Base-by-base conservation (phyloP, 2,888 invertebrate species). In the Heteropelma amictum region DNA sequence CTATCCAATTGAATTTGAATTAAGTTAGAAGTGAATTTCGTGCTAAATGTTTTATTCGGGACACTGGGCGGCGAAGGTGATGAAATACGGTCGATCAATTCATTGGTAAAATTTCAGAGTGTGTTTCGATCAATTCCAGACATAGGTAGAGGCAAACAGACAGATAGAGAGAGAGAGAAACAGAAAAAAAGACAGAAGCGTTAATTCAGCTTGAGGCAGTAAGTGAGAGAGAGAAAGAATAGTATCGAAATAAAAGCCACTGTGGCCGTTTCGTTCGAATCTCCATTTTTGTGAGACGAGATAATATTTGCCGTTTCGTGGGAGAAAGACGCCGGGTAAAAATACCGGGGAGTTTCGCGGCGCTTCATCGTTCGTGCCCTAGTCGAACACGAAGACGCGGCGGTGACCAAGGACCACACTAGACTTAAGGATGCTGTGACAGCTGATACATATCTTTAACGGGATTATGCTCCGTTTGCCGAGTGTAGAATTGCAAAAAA, bases 311-410 rank as follows among this genome's bases (percentile, higher is more conserved):
- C 35, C 21, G 12, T n/a, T 33, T 53, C 21, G 56, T 26, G 30
- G n/a, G 38, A 51, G 51, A 40, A 86, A 83, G 92, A 91, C 21
- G 91, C 88, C 0, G 90, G 45, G 40, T 42, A 19, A 54, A 56
- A 30, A 68, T 53, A 28, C 5, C 47, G 42, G 26, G n/a, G 33
- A 63, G 53, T 54, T 54, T 28, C 35, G 35, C 33, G 45, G 70
- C 28, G 40, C 23, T 10, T 42, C 54, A 17, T 8, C 12, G 30
- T 60, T 60, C 68, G 35, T 56, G 56, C 71, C 61, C 75, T 75
- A 71, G 71, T 75, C 54, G 58, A 53, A 60, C n/a, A 12, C 65
- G 49, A 65, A 65, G 70, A 70, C 74, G 58, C 38, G 65, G 65
- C 35, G 65, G 74, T 38, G 70, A 64, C 60, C 42, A 65, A 75